These are phyloP conservation scores for Valencia hispanica DNA, from an alignment of 2,797 vertebrate species.

Conservation along the genomic window DNA sequence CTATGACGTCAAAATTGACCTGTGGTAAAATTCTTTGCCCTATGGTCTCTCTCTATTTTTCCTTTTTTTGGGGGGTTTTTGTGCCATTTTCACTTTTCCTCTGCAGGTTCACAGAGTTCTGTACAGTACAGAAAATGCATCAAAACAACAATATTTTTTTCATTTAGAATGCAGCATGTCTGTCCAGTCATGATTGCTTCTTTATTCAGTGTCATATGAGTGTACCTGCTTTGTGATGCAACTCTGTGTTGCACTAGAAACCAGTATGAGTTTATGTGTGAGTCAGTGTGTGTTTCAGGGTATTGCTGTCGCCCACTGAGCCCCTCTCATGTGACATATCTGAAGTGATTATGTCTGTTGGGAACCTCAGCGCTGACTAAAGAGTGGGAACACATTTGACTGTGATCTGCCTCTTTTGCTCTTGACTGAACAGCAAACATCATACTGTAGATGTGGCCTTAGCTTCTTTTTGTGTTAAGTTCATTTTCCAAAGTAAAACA, in stretches of 20 bases:
- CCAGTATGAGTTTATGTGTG: slow-evolving; percentile 1
- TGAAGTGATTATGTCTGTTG: slow-evolving; percentile 48
- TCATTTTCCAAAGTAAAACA: slow-evolving; percentile 52
- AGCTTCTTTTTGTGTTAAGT: slow-evolving; percentile 45
- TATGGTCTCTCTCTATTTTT: slow-evolving; percentile 9
- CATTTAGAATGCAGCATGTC: slow-evolving; percentile 41
- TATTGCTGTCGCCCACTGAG: slow-evolving; percentile 40
- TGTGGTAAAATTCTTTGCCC: slow-evolving; percentile 41
- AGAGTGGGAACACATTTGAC: slow-evolving; percentile 43
- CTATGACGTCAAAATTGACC: slow-evolving; percentile 66
- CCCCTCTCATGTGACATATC: slow-evolving; percentile 34
- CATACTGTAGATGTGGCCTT: slow-evolving; percentile 15
- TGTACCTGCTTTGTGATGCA: slow-evolving; percentile 41
- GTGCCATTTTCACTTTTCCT: slow-evolving; percentile 37
- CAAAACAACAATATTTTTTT: slow-evolving; percentile 30
- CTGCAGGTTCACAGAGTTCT: slow-evolving; percentile 20
- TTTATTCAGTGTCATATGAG: slow-evolving; percentile 21
- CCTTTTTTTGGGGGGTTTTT: neutral
- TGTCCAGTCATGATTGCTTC: slow-evolving; percentile 21
- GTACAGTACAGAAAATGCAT: slow-evolving; percentile 40
- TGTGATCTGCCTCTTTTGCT: slow-evolving; percentile 53
- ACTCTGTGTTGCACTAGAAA: slow-evolving; percentile 24
- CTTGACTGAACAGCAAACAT: slow-evolving; percentile 33
- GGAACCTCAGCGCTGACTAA: slow-evolving; percentile 44
- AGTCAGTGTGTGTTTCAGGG: slow-evolving; percentile 19